Base-by-base conservation (phyloP, 2,888 invertebrate genomes). In the Drosophila flavopinicola region DNA sequence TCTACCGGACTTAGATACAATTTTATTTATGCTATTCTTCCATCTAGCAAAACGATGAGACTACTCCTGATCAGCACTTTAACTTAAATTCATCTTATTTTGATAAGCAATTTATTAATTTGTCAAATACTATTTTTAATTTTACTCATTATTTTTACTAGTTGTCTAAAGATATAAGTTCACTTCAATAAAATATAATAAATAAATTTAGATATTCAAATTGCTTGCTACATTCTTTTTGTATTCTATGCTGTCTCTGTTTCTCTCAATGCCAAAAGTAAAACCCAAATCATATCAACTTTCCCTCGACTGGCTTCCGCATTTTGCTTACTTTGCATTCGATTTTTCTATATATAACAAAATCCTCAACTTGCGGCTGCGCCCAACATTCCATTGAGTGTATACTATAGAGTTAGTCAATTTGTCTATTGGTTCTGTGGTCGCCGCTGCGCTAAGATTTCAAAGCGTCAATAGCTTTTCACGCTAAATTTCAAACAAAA, bases 331-430 rank as follows among this genome's bases (percentile, higher is more conserved):
- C 45, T 61, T 47, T 60, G 54, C 44, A 64, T 33, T 56, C 20
- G 39, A 7, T 23, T 39, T 57, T 2, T 33, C 53, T 37, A 30
- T 35, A 47, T 61, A 15, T 54, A 56, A 41, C 29, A 42, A 42
- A 49, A 39, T 17, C 35, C 45, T 44, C 45, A 9, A 49, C 32
- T 27, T 71, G 67, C 45, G 63, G 59, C 64, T 66, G 76, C 66
- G 73, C 69, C 69, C 57, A 75, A 77, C 85, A 84, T 82, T 82
- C 85, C 69, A 61, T 45, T 76, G 52, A 48, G 53, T 42, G 9
- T 27, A n/a, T n/a, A 20, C 13, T 33, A 25, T 25, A 44, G 30
- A 23, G 20, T 59, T 39, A 23, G 48, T 49, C 39, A 15, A 44
- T 47, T 29, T 49, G 27, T 54, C 44, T 37, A 33, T 67, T 53